A percentile compares a stretch with the other conserved stretches of the same genome.
These are phyloP conservation scores for Charadrius vociferus DNA, from an alignment of 2,113 vertebrate genomes.

Conservation along the genomic window DNA sequence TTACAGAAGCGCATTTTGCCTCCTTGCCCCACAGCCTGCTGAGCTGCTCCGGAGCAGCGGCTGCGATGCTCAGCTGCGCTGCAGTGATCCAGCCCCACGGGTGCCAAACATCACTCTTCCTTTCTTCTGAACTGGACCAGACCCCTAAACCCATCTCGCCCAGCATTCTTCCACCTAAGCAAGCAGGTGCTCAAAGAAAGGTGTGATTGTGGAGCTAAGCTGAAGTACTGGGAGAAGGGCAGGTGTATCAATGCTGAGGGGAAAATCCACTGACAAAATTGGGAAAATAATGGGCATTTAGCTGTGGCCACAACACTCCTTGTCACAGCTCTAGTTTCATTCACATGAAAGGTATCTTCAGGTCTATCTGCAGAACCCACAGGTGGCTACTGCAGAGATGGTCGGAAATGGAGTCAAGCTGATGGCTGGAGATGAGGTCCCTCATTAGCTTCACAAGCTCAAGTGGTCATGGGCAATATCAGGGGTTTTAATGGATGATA, in stretches of 20 bases:
- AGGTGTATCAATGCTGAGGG: background rate
- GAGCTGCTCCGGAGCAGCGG: background rate
- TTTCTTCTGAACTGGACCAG: background rate
- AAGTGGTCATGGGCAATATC: background rate
- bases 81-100: background rate
- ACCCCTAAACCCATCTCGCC: background rate
- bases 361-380: background rate
- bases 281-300: background rate
- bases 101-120: background rate
- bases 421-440: background rate
- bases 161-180: background rate
- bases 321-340: background rate
- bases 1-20: background rate
- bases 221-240: background rate
- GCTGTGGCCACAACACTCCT: background rate
- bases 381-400: background rate
- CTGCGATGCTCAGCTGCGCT: fast-evolving
- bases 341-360: background rate
- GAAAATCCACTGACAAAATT: background rate
- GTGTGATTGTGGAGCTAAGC: background rate
- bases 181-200: background rate
- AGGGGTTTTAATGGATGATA: background rate
- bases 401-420: background rate
- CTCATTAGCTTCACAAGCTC: background rate
- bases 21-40: background rate